phyloP scores from a whole-genome alignment of 2,888 invertebrate species.

The Calliphora vomitoria region DNA sequence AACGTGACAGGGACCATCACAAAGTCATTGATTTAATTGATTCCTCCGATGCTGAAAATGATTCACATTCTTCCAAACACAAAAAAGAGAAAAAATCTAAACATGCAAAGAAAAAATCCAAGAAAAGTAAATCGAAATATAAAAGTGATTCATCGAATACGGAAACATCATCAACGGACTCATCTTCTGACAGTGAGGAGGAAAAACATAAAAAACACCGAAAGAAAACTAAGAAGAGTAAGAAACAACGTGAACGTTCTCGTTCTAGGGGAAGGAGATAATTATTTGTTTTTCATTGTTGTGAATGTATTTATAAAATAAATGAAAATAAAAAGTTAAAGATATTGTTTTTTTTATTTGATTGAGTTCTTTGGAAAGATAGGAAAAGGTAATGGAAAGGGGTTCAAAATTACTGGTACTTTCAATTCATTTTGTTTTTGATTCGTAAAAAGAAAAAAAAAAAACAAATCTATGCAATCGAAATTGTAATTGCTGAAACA shows the following conservation, averaged over 20 bases:
- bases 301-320: background rate
- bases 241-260: constrained; percentile 82
- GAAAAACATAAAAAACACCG: constrained; percentile 79
- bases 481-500: too few species aligned
- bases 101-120: constrained; percentile 78
- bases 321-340: background rate
- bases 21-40: constrained; percentile 16
- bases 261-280: constrained; percentile 70
- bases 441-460: too few species aligned
- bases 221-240: constrained; percentile 84
- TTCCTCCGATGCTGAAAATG: constrained; percentile 76
- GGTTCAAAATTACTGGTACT: too few species aligned
- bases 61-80: constrained; percentile 77
- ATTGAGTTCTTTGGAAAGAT: too few species aligned
- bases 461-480: too few species aligned
- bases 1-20: constrained; percentile 13
- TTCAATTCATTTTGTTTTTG: too few species aligned
- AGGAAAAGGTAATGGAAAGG: too few species aligned
- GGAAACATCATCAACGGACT: constrained; percentile 18
- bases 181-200: constrained; percentile 75
- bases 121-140: constrained; percentile 76
- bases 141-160: constrained; percentile 59
- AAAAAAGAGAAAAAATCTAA: constrained; percentile 77
- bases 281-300: background rate
- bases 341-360: too few species aligned